Evolutionary conservation across 2,888 invertebrate species (phyloP).

Genomic region (Euproctis similis): DNA sequence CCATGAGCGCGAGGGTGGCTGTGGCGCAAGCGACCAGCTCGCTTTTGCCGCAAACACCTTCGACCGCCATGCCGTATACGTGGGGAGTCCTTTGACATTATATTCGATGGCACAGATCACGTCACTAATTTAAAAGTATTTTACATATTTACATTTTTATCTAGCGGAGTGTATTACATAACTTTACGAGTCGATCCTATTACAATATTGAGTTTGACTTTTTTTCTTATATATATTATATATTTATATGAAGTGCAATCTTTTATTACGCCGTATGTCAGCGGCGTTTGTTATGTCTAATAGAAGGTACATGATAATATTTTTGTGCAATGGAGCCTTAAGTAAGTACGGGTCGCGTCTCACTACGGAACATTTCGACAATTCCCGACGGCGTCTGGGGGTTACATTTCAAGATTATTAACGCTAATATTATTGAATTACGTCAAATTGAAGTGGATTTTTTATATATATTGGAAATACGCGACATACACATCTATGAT

Average conservation of each 20-base stretch:
- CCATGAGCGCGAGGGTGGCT: slow-evolving; percentile 47
- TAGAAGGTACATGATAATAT: slow-evolving; percentile 26
- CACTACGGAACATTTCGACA: slow-evolving; percentile 33
- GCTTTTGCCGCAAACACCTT: slow-evolving; percentile 35
- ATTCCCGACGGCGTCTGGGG: slow-evolving; percentile 37
- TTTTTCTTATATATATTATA: too few relatives aligned
- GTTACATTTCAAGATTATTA: slow-evolving; percentile 27
- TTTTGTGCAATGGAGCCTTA: slow-evolving; percentile 62
- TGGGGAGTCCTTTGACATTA: slow-evolving; percentile 71
- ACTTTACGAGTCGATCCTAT: slow-evolving; percentile 74
- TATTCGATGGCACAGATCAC: slow-evolving; percentile 72
- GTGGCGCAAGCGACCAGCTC: slow-evolving; percentile 28
- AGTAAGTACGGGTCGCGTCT: slow-evolving; percentile 42
- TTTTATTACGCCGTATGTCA: slow-evolving; percentile 73
- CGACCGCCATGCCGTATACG: slow-evolving; percentile 62
- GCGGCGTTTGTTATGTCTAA: slow-evolving; percentile 68
- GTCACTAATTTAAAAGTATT: slow-evolving; percentile 74
- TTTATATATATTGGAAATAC: too few relatives aligned
- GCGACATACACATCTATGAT: too few relatives aligned
- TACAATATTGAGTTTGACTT: slow-evolving; percentile 75
- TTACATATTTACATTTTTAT: slow-evolving; percentile 76
- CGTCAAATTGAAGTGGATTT: slow-evolving; percentile 25
- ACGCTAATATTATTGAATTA: slow-evolving; percentile 22
- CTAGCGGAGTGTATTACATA: slow-evolving; percentile 74
- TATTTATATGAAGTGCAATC: slow-evolving; percentile 73